A percentile compares a stretch with the other conserved stretches of the same genome.
These are phyloP conservation scores for Coecobrya sp. DNA, from an alignment of 2,888 invertebrate genomes.

Conservation along the genomic window DNA sequence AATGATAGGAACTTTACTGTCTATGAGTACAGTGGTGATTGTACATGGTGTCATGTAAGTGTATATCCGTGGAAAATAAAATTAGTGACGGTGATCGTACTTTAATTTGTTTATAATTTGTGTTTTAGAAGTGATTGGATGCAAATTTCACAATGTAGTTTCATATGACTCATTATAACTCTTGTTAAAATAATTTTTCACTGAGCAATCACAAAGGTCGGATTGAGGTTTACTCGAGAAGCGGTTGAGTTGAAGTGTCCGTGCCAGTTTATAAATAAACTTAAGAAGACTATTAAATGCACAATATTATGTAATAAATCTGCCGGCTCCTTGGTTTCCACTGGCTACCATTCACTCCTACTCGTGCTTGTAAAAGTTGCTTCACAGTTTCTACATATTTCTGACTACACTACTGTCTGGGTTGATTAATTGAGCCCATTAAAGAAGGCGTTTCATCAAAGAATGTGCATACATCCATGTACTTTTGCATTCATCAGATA, in stretches of 20 bases:
- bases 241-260: background rate
- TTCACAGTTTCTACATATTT: background rate
- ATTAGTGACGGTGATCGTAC: background rate
- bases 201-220: no score
- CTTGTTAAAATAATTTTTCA: no score
- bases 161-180: no score
- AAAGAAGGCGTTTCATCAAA: slow-evolving; percentile 69
- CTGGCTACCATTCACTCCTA: background rate
- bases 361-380: background rate
- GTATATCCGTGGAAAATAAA: no score
- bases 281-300: slow-evolving; percentile 45
- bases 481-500: background rate
- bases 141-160: background rate
- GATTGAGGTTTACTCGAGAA: no score
- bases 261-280: slow-evolving; percentile 2
- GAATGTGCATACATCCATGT: slow-evolving; percentile 10
- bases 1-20: no score
- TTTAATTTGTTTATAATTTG: background rate
- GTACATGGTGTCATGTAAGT: no score
- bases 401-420: slow-evolving; percentile 37
- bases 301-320: slow-evolving; percentile 59
- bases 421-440: slow-evolving; percentile 80
- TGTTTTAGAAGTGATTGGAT: background rate
- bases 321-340: slow-evolving; percentile 8
- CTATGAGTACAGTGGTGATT: no score